Evolutionary conservation across 1,140 invertebrate genomes (phyloP).

Genomic region (Sipha flava): DNA sequence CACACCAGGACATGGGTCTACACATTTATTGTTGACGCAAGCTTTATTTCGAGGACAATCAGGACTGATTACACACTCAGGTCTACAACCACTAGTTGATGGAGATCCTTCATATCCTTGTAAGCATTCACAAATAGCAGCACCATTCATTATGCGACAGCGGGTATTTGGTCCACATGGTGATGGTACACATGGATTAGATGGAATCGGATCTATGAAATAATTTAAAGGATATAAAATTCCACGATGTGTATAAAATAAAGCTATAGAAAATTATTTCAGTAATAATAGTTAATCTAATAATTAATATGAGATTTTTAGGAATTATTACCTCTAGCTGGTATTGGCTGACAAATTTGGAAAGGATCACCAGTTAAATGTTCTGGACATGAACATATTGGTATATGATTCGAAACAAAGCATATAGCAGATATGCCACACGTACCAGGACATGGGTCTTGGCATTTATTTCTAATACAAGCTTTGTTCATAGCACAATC

Average conservation of each 20-base stretch:
- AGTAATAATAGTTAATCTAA: too few relatives aligned
- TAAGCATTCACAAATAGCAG: slow-evolving; percentile 64
- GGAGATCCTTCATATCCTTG: slow-evolving; percentile 55
- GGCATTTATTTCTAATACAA: slow-evolving; percentile 70
- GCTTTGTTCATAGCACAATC: slow-evolving; percentile 68
- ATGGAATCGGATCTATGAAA: slow-evolving; percentile 4
- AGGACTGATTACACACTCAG: slow-evolving; percentile 65
- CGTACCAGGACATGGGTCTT: slow-evolving; percentile 70
- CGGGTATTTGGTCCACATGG: slow-evolving; percentile 66
- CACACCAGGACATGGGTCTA: slow-evolving; percentile 62
- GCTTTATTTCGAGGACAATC: slow-evolving; percentile 64
- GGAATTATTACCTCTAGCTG: slow-evolving; percentile 13
- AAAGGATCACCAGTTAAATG: slow-evolving; percentile 55
- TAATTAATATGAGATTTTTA: too few relatives aligned
- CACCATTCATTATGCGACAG: slow-evolving; percentile 50
- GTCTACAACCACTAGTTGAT: slow-evolving; percentile 53
- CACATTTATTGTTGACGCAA: slow-evolving; percentile 63
- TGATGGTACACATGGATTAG: slow-evolving; percentile 58
- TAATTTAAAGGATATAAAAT: not conserved
- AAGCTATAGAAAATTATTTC: not conserved
- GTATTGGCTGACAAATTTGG: slow-evolving; percentile 46
- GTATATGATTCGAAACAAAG: slow-evolving; percentile 59
- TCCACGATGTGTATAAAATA: not conserved
- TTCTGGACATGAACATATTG: slow-evolving; percentile 61
- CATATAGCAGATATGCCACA: slow-evolving; percentile 56